Percentiles rank a stretch among this genome's conserved stretches.
These are phyloP conservation scores for Monochamus alternatus DNA, from an alignment of 2,888 invertebrate species.

Conservation along the genomic window DNA sequence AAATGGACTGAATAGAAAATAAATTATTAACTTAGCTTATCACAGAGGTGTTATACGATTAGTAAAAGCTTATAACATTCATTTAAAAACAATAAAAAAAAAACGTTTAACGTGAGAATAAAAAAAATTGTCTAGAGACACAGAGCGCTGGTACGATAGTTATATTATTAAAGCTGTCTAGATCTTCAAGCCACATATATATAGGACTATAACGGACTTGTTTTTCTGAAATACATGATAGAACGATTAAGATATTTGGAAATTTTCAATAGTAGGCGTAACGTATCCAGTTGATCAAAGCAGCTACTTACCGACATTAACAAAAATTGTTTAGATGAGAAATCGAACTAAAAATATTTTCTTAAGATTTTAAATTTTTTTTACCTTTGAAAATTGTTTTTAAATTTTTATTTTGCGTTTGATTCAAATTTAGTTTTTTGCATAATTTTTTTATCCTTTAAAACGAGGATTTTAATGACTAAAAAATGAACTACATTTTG, in stretches of 20 bases:
- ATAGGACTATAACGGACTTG: not conserved
- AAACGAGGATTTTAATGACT: too few relatives aligned
- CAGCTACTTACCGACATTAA: not conserved
- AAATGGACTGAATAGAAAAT: constrained; percentile 27
- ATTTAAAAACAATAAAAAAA: constrained; percentile 25
- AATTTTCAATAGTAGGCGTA: not conserved
- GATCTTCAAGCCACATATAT: not conserved
- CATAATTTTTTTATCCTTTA: too few relatives aligned
- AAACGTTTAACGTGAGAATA: constrained; percentile 20
- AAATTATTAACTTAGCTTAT: constrained; percentile 43
- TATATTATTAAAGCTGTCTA: constrained; percentile 2
- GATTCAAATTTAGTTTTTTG: too few relatives aligned
- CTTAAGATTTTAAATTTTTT: too few relatives aligned
- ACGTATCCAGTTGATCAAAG: not conserved
- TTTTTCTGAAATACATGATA: constrained; percentile 3
- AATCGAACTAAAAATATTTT: too few relatives aligned
- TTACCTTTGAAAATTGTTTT: too few relatives aligned
- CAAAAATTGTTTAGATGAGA: too few relatives aligned
- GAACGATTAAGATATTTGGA: not conserved
- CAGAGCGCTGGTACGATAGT: not conserved
- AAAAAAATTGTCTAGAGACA: constrained; percentile 18
- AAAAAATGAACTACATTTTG: too few relatives aligned
- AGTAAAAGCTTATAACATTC: constrained; percentile 33
- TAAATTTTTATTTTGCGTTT: too few relatives aligned
- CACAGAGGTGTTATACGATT: constrained; percentile 41